A percentile compares a stretch with the other conserved stretches of the same genome.
phyloP scores from a whole-genome alignment of 2,888 invertebrate species.

The Eugnorisma glareosa region DNA sequence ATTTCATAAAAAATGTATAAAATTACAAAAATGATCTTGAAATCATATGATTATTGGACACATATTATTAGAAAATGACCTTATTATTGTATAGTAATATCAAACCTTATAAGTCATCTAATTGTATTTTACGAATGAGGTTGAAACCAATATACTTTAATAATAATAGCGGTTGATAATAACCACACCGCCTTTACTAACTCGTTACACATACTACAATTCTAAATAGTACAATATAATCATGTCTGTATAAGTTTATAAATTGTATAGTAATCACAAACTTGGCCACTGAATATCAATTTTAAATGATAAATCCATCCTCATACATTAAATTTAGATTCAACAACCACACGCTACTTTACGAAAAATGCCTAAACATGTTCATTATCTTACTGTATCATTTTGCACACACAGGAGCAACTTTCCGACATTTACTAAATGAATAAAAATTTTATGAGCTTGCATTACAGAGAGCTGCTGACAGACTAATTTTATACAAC shows the following conservation, averaged over 20 bases:
- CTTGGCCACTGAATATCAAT: conserved; percentile 84
- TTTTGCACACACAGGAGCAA: conserved; percentile 59
- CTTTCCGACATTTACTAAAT: conserved; percentile 54
- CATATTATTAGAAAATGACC: conserved; percentile 81
- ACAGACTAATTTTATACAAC: conserved; percentile 87
- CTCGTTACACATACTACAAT: conserved; percentile 85
- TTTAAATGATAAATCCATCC: conserved; percentile 69
- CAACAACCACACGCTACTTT: conserved; percentile 67
- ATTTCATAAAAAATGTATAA: conserved; percentile 90
- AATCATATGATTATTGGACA: conserved; percentile 84
- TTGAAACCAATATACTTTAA: conserved; percentile 82
- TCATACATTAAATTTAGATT: conserved; percentile 68
- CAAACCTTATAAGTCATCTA: conserved; percentile 84
- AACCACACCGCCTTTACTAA: conserved; percentile 79
- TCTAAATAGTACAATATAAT: conserved; percentile 86
- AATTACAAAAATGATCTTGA: conserved; percentile 89
- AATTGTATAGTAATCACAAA: conserved; percentile 88
- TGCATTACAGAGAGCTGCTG: conserved; percentile 84
- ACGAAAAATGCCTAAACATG: conserved; percentile 58
- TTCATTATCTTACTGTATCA: conserved; percentile 60
- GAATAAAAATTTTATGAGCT: conserved; percentile 74
- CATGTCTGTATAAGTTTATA: conserved; percentile 88
- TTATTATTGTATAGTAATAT: conserved; percentile 85
- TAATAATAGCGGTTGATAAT: conserved; percentile 76
- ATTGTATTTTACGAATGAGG: conserved; percentile 81